Percentiles rank a stretch among this genome's conserved stretches.
Evolutionary conservation across 2,113 vertebrate species (phyloP).

Genomic region (Ageneiosus marmoratus): DNA sequence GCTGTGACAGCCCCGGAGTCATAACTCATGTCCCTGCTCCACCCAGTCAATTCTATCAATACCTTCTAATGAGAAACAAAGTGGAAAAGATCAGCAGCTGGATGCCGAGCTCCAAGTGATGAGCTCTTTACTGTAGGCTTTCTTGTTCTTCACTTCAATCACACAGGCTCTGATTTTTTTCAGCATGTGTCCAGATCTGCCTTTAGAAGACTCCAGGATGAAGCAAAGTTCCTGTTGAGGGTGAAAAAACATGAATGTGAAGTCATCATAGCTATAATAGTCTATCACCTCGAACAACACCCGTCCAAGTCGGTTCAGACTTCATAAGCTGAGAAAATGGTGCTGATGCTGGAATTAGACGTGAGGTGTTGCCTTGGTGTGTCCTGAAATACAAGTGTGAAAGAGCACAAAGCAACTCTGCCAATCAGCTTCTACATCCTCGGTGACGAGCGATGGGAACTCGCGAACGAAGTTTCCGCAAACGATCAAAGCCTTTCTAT

Average conservation of each 20-base stretch:
- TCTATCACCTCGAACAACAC: constrained; percentile 61
- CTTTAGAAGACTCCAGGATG: constrained; percentile 47
- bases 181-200: background rate
- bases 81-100: constrained; percentile 43
- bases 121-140: background rate
- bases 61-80: constrained; percentile 51
- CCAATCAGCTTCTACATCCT: background rate
- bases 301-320: constrained; percentile 54
- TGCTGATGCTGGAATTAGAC: constrained; percentile 53
- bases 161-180: background rate
- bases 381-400: constrained; percentile 50
- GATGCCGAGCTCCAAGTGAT: background rate
- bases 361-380: constrained; percentile 53
- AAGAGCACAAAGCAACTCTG: constrained; percentile 17
- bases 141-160: background rate
- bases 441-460: constrained; percentile 20
- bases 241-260: constrained; percentile 40
- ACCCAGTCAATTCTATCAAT: constrained; percentile 53
- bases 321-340: constrained; percentile 30
- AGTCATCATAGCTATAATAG: constrained; percentile 48
- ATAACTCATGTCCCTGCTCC: constrained; percentile 49
- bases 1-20: constrained; percentile 43
- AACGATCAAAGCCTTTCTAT: background rate
- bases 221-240: constrained; percentile 38
- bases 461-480: background rate